Percentiles rank a stretch among this genome's conserved stretches.
Conservation (phyloP, 1,140 invertebrate species). For the Doryteuthis pealeii region DNA sequence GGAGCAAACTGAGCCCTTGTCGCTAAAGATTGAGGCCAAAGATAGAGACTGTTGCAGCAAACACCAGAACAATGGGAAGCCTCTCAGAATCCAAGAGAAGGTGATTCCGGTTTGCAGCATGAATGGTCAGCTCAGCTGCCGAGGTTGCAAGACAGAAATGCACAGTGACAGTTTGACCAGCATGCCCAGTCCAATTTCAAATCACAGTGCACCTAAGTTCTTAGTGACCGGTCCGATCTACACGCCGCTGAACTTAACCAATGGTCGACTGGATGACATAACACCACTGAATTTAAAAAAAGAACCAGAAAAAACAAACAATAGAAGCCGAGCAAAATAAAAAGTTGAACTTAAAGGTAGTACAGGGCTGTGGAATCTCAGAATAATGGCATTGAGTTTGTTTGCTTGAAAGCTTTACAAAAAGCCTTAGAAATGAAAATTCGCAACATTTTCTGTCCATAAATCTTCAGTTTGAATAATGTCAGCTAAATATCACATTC, state of each 20-base stretch:
- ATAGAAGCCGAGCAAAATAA: too few relatives aligned
- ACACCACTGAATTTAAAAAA: not conserved
- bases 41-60: not conserved
- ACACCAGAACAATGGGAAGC: not conserved
- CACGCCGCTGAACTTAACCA: not conserved
- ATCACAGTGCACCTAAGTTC: not conserved
- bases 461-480: too few relatives aligned
- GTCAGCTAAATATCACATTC: not conserved
- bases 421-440: too few relatives aligned
- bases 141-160: not conserved
- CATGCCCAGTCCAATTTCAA: not conserved
- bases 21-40: not conserved
- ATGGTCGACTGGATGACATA: not conserved
- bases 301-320: constrained; percentile 4
- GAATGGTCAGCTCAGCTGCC: not conserved
- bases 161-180: not conserved
- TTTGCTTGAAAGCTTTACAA: too few relatives aligned
- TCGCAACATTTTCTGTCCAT: too few relatives aligned
- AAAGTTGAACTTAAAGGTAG: too few relatives aligned
- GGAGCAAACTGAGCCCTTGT: not conserved
- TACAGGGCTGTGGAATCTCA: too few relatives aligned
- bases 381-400: too few relatives aligned
- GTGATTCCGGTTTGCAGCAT: not conserved
- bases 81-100: not conserved
- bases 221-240: not conserved